These are phyloP conservation scores for Actenoides lindsayi DNA, from an alignment of 2,113 vertebrate species.

Conservation along the genomic window DNA sequence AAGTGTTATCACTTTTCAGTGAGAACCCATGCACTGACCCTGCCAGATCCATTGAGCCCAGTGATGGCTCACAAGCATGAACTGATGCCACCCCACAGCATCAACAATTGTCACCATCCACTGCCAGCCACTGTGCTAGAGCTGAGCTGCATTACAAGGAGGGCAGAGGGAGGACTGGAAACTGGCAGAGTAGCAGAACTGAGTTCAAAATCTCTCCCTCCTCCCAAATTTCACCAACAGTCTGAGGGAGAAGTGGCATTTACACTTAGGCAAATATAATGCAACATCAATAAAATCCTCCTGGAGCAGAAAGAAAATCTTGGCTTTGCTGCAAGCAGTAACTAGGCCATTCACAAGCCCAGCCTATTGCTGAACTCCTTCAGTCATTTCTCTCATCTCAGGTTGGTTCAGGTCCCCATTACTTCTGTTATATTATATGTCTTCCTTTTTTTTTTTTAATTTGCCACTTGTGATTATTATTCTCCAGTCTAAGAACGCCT, in stretches of 20 bases:
- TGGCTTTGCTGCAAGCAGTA: not conserved
- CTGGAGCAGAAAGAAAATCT: not conserved
- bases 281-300: not conserved
- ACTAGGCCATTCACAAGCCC: not conserved
- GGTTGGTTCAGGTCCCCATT: slow-evolving; percentile 38
- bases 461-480: slow-evolving; percentile 77
- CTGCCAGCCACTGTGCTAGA: not conserved
- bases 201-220: not conserved
- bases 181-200: rapidly evolving
- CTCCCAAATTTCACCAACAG: not conserved
- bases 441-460: slow-evolving; percentile 57
- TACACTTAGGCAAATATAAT: not conserved
- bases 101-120: rapidly evolving
- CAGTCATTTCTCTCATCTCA: slow-evolving; percentile 53
- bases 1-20: rapidly evolving
- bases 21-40: not conserved
- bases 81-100: not conserved
- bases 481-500: slow-evolving; percentile 71
- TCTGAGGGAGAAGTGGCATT: not conserved
- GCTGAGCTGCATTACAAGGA: not conserved
- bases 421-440: slow-evolving; percentile 54
- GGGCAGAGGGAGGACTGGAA: not conserved
- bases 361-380: slow-evolving; percentile 30
- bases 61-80: rapidly evolving
- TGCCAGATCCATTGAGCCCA: not conserved